phyloP scores from a whole-genome alignment of 2,113 vertebrate genomes.

The Dicerorhinus sumatrensis region DNA sequence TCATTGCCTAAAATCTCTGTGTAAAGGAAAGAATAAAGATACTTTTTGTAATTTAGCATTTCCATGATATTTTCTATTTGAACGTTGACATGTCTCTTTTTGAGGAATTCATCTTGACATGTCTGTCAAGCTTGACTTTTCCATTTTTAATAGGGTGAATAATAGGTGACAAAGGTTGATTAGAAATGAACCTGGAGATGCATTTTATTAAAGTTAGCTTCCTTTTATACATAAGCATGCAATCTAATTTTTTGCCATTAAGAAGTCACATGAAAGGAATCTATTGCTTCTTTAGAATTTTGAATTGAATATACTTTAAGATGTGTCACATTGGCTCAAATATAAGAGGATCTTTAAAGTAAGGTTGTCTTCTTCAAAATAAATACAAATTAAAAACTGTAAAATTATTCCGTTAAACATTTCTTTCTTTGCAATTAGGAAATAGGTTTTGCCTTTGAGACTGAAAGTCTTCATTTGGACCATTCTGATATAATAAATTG shows the following conservation, averaged over 20 bases:
- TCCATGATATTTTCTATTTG: slow-evolving; percentile 66
- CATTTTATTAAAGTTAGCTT: slow-evolving; percentile 43
- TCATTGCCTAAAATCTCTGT: background rate
- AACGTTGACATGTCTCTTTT: slow-evolving; percentile 56
- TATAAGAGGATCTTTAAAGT: background rate
- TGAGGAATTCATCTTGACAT: slow-evolving; percentile 49
- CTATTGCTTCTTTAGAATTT: slow-evolving; percentile 17
- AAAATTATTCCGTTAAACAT: background rate
- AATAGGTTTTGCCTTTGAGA: background rate
- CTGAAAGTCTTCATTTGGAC: slow-evolving; percentile 8
- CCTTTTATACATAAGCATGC: background rate
- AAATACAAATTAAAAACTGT: background rate
- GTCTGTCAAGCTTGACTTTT: slow-evolving; percentile 58
- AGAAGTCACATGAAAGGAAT: slow-evolving; percentile 42
- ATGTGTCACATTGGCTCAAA: background rate
- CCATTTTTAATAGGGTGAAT: slow-evolving; percentile 62
- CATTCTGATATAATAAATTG: background rate
- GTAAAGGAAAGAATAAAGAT: slow-evolving; percentile 15
- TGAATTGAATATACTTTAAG: slow-evolving; percentile 30
- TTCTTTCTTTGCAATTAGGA: slow-evolving; percentile 1
- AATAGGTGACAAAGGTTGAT: slow-evolving; percentile 62
- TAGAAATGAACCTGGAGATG: slow-evolving; percentile 34
- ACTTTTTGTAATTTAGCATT: slow-evolving; percentile 62
- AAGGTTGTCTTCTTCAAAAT: slow-evolving; percentile 37
- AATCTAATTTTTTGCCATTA: slow-evolving; percentile 5